Base-by-base conservation (phyloP, 2,888 invertebrate genomes). In the Macrostomum cliftonense region DNA sequence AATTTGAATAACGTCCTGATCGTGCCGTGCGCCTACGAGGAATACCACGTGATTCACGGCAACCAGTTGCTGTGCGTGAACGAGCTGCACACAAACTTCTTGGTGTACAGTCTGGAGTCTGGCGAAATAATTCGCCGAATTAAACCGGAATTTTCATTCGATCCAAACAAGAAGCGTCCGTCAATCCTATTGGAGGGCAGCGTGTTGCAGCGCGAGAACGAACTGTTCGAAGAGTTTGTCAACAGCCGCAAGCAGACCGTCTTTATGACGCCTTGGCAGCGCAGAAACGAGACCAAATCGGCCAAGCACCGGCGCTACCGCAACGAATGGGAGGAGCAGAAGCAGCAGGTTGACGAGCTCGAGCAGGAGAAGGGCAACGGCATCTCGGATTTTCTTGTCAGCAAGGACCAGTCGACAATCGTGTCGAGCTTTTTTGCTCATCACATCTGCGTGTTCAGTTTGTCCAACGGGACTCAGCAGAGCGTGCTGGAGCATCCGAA, bases 371-470 rank as follows among this genome's bases (percentile, higher is more conserved):
- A 19, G 9, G 40, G 20, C 2, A 40, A 40, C 40, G 40, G 17
- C 40, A 19, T 40, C 20, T 2, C 16, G 16, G 17, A 19, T 9
- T 40, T 17, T 9, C 40, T 40, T 5, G 9, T 40, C 9, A 40
- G 40, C 40, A 40, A 19, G 16, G 61, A 67, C 52, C 54, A 58
- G 42, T 59, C 58, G 19, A 59, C 58, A 2, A 56, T 66, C 17
- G 63, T 67, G 9, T 64, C 64, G 1, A 63, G 67, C 0, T 65
- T 60, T 55, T 67, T 63, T 52, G 65, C 64, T 9, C 67, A 67
- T 52, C 65, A 65, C 52, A 46, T 67, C 48, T 64, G 62, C 47
- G 64, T 67, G n/a, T 65, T 66, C 49, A 63, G 65, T 48, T 56
- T 67, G 16, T 53, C 49, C n/a, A 52, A 53, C 1, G 58, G 59